Evolutionary conservation across 2,113 vertebrate genomes (phyloP).

Genomic region (Craseonycteris thonglongyai): DNA sequence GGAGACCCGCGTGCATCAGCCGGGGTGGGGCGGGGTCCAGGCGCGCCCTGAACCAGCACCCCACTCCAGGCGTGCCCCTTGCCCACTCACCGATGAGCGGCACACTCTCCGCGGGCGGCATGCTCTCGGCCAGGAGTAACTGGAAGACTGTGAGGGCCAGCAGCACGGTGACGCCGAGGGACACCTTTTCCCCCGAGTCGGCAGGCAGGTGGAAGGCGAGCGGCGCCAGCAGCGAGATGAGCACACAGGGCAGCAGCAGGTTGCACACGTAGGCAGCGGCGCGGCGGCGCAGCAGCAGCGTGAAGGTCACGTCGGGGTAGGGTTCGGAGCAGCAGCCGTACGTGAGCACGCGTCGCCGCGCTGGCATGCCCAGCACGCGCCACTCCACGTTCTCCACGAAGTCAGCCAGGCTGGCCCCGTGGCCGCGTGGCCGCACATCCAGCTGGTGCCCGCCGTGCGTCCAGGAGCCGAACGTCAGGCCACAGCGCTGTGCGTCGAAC

Average conservation of each 20-base stretch:
- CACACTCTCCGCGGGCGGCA: slow-evolving; percentile 91
- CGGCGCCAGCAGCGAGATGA: slow-evolving; percentile 92
- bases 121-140: slow-evolving; percentile 92
- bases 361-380: slow-evolving; percentile 91
- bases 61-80: background rate
- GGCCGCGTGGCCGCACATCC: slow-evolving; percentile 82
- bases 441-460: slow-evolving; percentile 92
- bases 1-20: rapidly evolving
- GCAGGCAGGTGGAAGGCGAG: slow-evolving; percentile 93
- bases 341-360: slow-evolving; percentile 81
- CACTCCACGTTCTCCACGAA: slow-evolving; percentile 93
- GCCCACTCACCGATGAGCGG: slow-evolving; percentile 89
- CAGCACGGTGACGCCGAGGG: slow-evolving; percentile 91
- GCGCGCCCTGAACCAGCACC: too few relatives aligned
- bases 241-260: slow-evolving; percentile 90
- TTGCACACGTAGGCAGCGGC: slow-evolving; percentile 93
- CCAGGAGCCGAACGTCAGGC: slow-evolving; percentile 94
- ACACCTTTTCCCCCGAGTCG: slow-evolving; percentile 92
- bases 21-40: background rate
- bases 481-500: slow-evolving; percentile 89
- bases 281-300: slow-evolving; percentile 85
- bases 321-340: slow-evolving; percentile 94
- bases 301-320: slow-evolving; percentile 92
- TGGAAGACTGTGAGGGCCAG: slow-evolving; percentile 94
- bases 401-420: slow-evolving; percentile 84